These are phyloP conservation scores for Drosophila prolongata DNA, from an alignment of 2,888 invertebrate genomes.

Conservation along the genomic window DNA sequence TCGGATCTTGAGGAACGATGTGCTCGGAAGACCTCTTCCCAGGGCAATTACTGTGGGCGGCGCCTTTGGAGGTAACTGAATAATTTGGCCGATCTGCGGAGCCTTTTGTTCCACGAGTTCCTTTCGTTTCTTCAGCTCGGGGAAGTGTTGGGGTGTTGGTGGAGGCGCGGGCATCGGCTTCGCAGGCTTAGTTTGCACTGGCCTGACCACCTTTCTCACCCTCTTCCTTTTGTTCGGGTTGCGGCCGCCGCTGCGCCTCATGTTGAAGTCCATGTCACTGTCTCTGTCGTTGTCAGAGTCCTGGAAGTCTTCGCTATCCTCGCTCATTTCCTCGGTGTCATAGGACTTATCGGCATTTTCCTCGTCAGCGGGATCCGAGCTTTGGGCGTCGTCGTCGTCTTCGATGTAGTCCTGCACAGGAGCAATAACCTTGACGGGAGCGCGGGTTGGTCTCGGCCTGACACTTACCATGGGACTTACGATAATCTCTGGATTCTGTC, in stretches of 20 bases:
- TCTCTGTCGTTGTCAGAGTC: constrained; percentile 86
- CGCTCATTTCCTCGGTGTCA: constrained; percentile 82
- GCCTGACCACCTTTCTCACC: constrained; percentile 43
- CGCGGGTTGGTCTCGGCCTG: constrained; percentile 39
- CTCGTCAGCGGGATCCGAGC: constrained; percentile 63
- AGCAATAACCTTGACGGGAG: constrained; percentile 38
- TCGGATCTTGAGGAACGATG: constrained; percentile 61
- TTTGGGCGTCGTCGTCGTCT: constrained; percentile 63
- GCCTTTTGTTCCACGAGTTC: constrained; percentile 22
- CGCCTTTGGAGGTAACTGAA: constrained; percentile 57
- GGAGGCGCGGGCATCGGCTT: constrained; percentile 20
- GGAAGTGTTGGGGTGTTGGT: constrained; percentile 21
- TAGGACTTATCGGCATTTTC: constrained; percentile 53
- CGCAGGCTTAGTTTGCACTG: constrained; percentile 10
- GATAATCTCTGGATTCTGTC: constrained; percentile 18
- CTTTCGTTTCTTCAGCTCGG: constrained; percentile 54
- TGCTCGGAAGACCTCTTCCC: constrained; percentile 54
- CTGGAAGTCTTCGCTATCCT: constrained; percentile 85
- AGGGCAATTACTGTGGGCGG: constrained; percentile 57
- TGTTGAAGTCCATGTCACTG: constrained; percentile 88
- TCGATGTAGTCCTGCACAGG: constrained; percentile 47
- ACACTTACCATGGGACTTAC: constrained; percentile 1
- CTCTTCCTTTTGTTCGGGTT: constrained; percentile 78
- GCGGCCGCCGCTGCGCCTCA: constrained; percentile 84
- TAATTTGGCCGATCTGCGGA: constrained; percentile 60